Base-by-base conservation (phyloP, 2,797 vertebrate species). In the Dryobates pubescens region DNA sequence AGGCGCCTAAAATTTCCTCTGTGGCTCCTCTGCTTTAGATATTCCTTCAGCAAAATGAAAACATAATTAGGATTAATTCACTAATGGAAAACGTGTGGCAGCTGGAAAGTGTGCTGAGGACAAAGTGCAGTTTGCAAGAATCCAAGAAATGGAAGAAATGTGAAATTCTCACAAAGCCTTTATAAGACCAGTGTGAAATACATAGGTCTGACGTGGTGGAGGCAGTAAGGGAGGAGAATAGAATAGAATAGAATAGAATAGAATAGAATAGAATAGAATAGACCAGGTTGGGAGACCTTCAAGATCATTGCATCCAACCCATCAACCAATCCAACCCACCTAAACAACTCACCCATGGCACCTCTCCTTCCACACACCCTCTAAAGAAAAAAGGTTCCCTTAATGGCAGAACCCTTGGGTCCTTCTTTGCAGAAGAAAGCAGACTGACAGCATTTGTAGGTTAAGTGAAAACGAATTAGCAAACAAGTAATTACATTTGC, bases 401-500 rank as follows among this genome's bases (percentile, higher is more conserved):
- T 68, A 70, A 53, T 71, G 77, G 80, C 36, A 77, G 62, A 86
- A 71, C 62, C 77, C 61, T 74, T 62, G 54, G 62, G 41, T 74
- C 51, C 45, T 89, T 74, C 54, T 82, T 89, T 77, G 53, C 63
- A 70, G 76, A 69, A 70, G 76, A 69, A 83, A 75, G 54, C 64
- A 90, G 81, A 69, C 64, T 86, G 86, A 54, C 82, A 94, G 71
- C 22, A 8, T 82, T 92, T 89, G 54, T 74, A 77, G 71, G 71
- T 88, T 95, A 80, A 91, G 65, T 86, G 77, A 89, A 91, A 43
- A 94, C 45, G 74, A 95, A 95, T 96, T 94, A 95, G 89, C 30
- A 76, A 95, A 95, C 51, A 88, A 86, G 85, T 90, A 95, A 96
- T 96, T 95, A 65, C 84, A 94, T 93, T 95, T 95, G 88, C 87